Conservation (phyloP, 1,140 invertebrate species). For the Psix sp. region DNA sequence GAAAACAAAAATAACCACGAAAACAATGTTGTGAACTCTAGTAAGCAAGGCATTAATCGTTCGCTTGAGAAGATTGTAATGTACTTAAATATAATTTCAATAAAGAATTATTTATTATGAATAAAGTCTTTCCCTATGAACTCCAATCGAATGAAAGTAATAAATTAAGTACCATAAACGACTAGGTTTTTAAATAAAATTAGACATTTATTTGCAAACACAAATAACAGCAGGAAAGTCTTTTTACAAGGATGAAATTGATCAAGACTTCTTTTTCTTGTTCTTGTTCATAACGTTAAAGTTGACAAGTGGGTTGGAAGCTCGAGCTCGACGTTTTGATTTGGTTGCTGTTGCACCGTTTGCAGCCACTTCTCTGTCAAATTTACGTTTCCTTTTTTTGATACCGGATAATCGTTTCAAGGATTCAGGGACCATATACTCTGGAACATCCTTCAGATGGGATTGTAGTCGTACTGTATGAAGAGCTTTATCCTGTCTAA, state of each 20-base stretch:
- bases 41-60: slow-evolving; percentile 70
- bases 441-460: slow-evolving; percentile 94
- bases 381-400: slow-evolving; percentile 72
- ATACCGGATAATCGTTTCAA: slow-evolving; percentile 81
- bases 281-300: slow-evolving; percentile 64
- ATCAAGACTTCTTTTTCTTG: slow-evolving; percentile 46
- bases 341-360: slow-evolving; percentile 66
- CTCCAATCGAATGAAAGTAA: too few species aligned
- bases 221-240: neutral
- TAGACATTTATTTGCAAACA: too few species aligned
- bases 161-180: too few species aligned
- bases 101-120: slow-evolving; percentile 76
- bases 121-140: too few species aligned
- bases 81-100: slow-evolving; percentile 72
- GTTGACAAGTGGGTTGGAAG: slow-evolving; percentile 71
- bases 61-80: slow-evolving; percentile 72
- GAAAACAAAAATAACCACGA: slow-evolving; percentile 55
- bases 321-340: slow-evolving; percentile 68
- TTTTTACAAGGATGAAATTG: too few species aligned
- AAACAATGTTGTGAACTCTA: slow-evolving; percentile 61
- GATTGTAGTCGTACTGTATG: slow-evolving; percentile 89
- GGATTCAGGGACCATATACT: slow-evolving; percentile 92
- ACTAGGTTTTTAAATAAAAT: too few species aligned
- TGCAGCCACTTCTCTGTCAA: slow-evolving; percentile 65
- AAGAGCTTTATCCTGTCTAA: slow-evolving; percentile 95